Conservation (phyloP, 2,797 vertebrate genomes). For the Microchirus variegatus region DNA sequence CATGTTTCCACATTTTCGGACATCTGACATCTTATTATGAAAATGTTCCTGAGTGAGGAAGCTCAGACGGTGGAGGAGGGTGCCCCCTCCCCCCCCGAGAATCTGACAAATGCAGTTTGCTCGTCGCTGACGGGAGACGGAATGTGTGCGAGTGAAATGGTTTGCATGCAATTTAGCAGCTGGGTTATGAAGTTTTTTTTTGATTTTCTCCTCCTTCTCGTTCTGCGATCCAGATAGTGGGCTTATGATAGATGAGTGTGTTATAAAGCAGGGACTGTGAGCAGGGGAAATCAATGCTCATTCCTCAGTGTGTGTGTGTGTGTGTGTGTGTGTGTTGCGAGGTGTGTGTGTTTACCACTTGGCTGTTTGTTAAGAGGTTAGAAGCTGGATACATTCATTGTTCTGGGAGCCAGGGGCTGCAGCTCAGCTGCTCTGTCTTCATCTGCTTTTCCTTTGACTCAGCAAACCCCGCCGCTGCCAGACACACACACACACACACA, state of each 20-base stretch:
- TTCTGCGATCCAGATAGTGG: constrained; percentile 46
- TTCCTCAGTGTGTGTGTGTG: constrained; percentile 54
- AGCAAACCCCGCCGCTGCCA: constrained; percentile 54
- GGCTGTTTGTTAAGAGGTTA: constrained; percentile 65
- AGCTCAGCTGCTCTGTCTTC: constrained; percentile 62
- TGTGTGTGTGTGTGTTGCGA: constrained; percentile 30
- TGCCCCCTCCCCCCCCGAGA: constrained; percentile 3
- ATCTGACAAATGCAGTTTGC: constrained; percentile 48
- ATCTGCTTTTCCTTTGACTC: constrained; percentile 75
- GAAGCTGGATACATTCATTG: constrained; percentile 69
- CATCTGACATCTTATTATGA: constrained; percentile 18
- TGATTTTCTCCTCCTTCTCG: constrained; percentile 6
- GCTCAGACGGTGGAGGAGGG: constrained; percentile 16
- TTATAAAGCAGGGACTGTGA: constrained; percentile 60
- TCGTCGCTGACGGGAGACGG: constrained; percentile 49
- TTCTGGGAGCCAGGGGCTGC: constrained; percentile 66
- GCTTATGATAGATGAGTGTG: constrained; percentile 73
- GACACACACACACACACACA: constrained; percentile 8
- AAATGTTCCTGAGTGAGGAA: constrained; percentile 41
- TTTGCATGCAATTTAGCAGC: constrained; percentile 63
- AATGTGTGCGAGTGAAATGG: constrained; percentile 41
- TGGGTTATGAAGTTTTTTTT: constrained; percentile 38
- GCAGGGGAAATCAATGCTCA: constrained; percentile 73
- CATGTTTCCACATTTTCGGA: no score
- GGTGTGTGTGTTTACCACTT: constrained; percentile 41